These are phyloP conservation scores for Monoplex corrugatus DNA, from an alignment of 2,888 invertebrate species.

Conservation along the genomic window DNA sequence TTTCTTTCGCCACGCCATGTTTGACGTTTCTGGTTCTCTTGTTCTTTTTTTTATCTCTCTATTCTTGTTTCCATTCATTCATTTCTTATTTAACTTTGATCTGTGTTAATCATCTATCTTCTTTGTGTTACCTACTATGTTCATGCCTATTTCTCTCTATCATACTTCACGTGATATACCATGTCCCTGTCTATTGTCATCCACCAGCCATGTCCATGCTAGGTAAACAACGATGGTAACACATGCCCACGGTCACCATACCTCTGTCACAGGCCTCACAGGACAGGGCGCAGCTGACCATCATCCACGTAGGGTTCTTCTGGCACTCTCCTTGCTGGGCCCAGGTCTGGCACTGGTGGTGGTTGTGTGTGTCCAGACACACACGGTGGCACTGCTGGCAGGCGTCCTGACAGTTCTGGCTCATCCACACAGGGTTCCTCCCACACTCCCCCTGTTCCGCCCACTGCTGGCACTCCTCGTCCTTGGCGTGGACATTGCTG, in stretches of 20 bases:
- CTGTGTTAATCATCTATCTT: no score
- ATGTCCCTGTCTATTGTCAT: no score
- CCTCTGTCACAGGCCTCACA: constrained; percentile 68
- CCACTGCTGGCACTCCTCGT: constrained; percentile 63
- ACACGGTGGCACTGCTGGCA: constrained; percentile 63
- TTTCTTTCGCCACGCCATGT: no score
- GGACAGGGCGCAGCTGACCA: constrained; percentile 67
- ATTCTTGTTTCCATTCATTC: no score
- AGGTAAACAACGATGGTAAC: no score
- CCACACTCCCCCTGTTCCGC: constrained; percentile 65
- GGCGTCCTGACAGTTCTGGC: constrained; percentile 63
- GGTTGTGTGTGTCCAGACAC: constrained; percentile 60
- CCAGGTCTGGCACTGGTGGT: constrained; percentile 64
- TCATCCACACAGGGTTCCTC: constrained; percentile 69
- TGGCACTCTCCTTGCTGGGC: constrained; percentile 65
- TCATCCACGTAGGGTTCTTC: constrained; percentile 67
- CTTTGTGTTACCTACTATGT: no score
- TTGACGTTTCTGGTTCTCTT: no score
- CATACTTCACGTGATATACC: no score
- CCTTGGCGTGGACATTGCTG: constrained; percentile 61
- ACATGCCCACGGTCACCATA: constrained; percentile 48
- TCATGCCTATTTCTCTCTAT: no score
- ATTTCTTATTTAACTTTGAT: no score
- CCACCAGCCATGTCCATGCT: no score
- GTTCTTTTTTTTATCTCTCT: no score